These are phyloP conservation scores for Sericinus montela DNA, from an alignment of 2,888 invertebrate species.

Conservation along the genomic window DNA sequence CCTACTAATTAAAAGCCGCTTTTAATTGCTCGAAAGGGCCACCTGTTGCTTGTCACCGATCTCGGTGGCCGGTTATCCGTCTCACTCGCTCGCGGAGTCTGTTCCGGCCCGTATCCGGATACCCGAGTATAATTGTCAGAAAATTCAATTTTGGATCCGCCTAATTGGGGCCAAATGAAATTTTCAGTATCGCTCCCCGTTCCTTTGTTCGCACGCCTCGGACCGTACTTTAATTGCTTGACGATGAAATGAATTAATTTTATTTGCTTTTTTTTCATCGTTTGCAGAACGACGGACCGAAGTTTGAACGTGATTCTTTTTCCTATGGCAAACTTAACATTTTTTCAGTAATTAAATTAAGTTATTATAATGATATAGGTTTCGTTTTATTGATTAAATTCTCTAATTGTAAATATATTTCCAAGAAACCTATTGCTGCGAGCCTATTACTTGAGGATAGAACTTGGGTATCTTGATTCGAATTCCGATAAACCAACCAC, in stretches of 20 bases:
- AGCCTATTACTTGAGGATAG: no score
- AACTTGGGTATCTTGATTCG: no score
- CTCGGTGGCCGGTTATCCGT: constrained; percentile 28
- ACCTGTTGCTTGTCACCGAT: constrained; percentile 67
- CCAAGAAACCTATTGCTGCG: no score
- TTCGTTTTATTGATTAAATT: no score
- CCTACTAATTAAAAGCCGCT: constrained; percentile 75
- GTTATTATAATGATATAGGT: no score
- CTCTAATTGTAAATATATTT: no score
- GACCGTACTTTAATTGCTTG: constrained; percentile 59
- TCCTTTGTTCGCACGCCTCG: constrained; percentile 58
- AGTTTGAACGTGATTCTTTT: constrained; percentile 23
- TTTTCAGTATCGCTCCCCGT: constrained; percentile 57
- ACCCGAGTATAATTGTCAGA: constrained; percentile 63
- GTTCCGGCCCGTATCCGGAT: constrained; percentile 74
- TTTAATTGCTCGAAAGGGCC: constrained; percentile 74
- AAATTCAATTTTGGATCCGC: constrained; percentile 69
- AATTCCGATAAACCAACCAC: no score
- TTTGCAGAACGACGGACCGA: constrained; percentile 19
- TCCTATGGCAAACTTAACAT: constrained; percentile 22
- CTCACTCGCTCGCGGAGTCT: constrained; percentile 52
- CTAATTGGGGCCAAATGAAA: constrained; percentile 73
- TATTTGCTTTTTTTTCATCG: constrained; percentile 38
- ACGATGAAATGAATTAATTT: constrained; percentile 61
- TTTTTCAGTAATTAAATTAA: constrained; percentile 2